Evolutionary conservation across 2,888 invertebrate species (phyloP).

Genomic region (Caenorhabditis virilis): DNA sequence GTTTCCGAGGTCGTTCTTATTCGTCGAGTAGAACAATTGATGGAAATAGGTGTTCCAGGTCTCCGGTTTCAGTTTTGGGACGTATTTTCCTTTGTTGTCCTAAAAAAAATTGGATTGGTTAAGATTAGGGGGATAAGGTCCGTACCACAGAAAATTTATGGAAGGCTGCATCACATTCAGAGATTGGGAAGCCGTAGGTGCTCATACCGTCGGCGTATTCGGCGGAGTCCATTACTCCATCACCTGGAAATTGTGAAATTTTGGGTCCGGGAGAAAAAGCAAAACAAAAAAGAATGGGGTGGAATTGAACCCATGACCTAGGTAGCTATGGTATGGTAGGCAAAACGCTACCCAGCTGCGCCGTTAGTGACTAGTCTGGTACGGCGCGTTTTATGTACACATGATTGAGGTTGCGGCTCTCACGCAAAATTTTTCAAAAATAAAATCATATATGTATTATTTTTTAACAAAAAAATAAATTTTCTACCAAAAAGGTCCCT

Average conservation of each 20-base stretch:
- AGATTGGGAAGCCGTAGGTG: conserved; percentile 56
- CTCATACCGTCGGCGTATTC: conserved; percentile 68
- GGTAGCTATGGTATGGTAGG: too few relatives aligned
- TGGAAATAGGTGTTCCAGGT: conserved; percentile 59
- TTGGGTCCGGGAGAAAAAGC: neutral
- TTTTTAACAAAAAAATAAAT: too few relatives aligned
- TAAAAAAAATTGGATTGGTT: conserved; percentile 13
- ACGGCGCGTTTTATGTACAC: too few relatives aligned
- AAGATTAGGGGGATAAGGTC: neutral
- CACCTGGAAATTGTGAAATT: conserved; percentile 37
- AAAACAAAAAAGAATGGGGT: neutral
- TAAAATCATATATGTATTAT: too few relatives aligned
- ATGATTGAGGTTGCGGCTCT: too few relatives aligned
- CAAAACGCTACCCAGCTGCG: too few relatives aligned
- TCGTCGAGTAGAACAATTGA: conserved; percentile 62
- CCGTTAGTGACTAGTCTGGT: too few relatives aligned
- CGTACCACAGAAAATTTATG: conserved; percentile 50
- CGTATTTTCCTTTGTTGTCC: conserved; percentile 50
- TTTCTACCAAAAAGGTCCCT: too few relatives aligned
- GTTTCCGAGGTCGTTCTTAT: conserved; percentile 57
- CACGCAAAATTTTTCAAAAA: too few relatives aligned
- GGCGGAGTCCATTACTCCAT: conserved; percentile 63
- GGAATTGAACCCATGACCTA: too few relatives aligned
- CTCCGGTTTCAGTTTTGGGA: conserved; percentile 51
- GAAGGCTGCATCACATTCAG: conserved; percentile 57